phyloP scores from a whole-genome alignment of 2,113 vertebrate genomes.

The western clawed frog (Xenopus tropicalis) region DNA sequence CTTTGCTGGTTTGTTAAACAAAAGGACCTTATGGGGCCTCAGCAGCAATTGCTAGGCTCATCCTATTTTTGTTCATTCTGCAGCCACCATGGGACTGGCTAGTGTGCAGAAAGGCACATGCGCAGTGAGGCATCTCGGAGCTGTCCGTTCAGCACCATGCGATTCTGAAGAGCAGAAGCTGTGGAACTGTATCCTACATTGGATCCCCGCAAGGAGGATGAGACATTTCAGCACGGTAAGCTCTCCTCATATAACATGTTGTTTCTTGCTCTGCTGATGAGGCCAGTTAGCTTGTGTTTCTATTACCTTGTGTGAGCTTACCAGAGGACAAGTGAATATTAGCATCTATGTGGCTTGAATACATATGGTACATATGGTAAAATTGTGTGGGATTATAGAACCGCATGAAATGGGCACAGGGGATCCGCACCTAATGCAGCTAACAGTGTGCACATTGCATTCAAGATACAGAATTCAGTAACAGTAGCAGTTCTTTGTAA shows the following conservation, averaged over 20 bases:
- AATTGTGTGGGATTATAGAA: too few species aligned
- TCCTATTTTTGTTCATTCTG: constrained; percentile 28
- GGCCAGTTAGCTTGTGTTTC: background rate
- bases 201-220: background rate
- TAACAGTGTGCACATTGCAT: too few species aligned
- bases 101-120: constrained; percentile 45
- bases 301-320: background rate
- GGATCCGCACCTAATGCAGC: too few species aligned
- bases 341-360: background rate
- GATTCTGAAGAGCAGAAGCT: constrained; percentile 6
- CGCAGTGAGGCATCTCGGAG: constrained; percentile 34
- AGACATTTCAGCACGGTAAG: constrained; percentile 25
- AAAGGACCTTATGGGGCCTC: too few species aligned
- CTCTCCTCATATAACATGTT: background rate
- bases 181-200: constrained; percentile 9
- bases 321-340: constrained; percentile 25
- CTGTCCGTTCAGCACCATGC: constrained; percentile 59
- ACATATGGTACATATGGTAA: background rate
- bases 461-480: too few species aligned
- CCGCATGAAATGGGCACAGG: too few species aligned
- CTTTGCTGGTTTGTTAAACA: too few species aligned
- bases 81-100: constrained; percentile 35
- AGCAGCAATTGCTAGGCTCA: too few species aligned
- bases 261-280: background rate
- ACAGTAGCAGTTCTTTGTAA: too few species aligned